Base-by-base conservation (phyloP, 1,140 invertebrate genomes). In the Drosophila cardini region DNA sequence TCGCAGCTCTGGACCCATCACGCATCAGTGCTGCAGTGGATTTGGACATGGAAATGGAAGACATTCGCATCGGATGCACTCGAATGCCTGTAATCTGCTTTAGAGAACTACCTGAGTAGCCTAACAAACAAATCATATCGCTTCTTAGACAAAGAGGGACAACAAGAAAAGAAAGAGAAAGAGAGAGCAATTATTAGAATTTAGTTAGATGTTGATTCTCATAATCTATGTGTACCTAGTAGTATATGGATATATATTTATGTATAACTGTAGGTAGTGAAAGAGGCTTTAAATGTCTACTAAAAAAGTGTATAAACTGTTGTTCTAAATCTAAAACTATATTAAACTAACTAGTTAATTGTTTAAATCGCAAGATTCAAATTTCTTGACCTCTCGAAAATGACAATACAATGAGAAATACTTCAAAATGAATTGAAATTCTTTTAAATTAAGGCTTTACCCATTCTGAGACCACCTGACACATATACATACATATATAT, bases 1-100 rank as follows among this genome's bases (percentile, higher is more conserved):
- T 3, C 84, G 79, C 21, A 76, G 74, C 13, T 72, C 85, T 1
- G 74, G 77, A 0, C 73, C 76, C 11, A 75, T 91, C n/a, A 76
- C 78, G 6, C 91, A 92, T 72, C 91, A 91, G 55, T 92, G 91
- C 73, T 92, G 91, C 78, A 75, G 81, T 8, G 91, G 90, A 5
- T 90, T 90, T 53, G 76, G 84, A 1, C 90, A 92, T 53, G 78
- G 80, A n/a, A 91, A 91, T 73, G 90, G 90, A 4, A 78, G 91
- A 21, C 91, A 91, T 50, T 84, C 90, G 55, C 90, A 92, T 73
- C 78, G 90, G 45, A 89, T 92, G 78, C 91, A 92, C 75, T 92
- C 91, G 5, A 92, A 91, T 53, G 91, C 91, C 48, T 92, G 91
- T 62, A 57, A 68, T 6, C 72, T 92, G 21, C 72, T 92, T 30